Conservation (phyloP, 2,113 vertebrate species). For the Raja brachyura region DNA sequence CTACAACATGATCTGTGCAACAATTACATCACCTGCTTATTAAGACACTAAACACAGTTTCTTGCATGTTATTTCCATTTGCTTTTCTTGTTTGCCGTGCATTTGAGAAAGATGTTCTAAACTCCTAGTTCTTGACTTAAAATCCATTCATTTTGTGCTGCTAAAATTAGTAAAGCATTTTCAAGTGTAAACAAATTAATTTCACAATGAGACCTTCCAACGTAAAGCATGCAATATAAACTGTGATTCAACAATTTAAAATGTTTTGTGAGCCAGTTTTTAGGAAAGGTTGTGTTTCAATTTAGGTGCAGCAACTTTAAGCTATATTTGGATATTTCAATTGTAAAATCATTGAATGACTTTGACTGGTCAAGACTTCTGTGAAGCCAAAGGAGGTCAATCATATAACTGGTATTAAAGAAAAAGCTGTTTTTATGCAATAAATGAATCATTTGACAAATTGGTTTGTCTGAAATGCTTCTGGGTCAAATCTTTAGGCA, state of each 20-base stretch:
- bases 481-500: background rate
- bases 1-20: too few species aligned
- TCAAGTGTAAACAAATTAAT: background rate
- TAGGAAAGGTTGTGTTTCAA: background rate
- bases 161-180: background rate
- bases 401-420: background rate
- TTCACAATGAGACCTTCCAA: background rate
- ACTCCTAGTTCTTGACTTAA: background rate
- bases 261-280: background rate
- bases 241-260: background rate
- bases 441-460: background rate
- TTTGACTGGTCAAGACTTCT: background rate
- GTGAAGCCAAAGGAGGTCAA: background rate
- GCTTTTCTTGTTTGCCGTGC: too few species aligned
- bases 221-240: background rate
- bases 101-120: background rate
- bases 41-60: too few species aligned
- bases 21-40: too few species aligned
- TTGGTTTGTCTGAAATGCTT: background rate
- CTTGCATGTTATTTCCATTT: too few species aligned
- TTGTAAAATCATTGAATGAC: background rate
- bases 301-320: background rate
- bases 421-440: background rate
- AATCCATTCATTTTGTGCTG: background rate
- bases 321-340: background rate